phyloP scores from a whole-genome alignment of 2,797 vertebrate species.

The Mormyrus proboscirostris region DNA sequence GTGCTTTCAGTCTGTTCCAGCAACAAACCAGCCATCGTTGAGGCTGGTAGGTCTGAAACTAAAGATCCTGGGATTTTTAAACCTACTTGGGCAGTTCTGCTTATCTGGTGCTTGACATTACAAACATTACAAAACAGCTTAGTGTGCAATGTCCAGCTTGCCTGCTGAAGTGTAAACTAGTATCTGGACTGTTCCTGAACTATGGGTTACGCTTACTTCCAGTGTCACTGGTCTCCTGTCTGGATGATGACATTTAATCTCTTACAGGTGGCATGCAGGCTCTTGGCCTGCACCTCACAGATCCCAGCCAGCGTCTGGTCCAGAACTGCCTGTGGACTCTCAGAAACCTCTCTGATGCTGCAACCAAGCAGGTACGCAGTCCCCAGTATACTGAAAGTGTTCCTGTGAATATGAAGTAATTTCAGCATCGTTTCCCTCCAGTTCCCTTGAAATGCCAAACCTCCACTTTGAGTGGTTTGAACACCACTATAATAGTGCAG shows the following conservation, averaged over 20 bases:
- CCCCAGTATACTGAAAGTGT: not conserved
- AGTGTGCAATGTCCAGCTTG: not conserved
- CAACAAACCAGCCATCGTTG: slow-evolving; percentile 98
- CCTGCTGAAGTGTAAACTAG: not conserved
- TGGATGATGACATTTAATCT: slow-evolving; percentile 7
- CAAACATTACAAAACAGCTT: not conserved
- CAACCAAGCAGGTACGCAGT: slow-evolving; percentile 86
- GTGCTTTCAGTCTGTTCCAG: slow-evolving; percentile 98
- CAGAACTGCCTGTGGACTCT: slow-evolving; percentile 99
- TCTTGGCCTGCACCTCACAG: slow-evolving; percentile 90
- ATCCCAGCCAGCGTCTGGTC: slow-evolving; percentile 93
- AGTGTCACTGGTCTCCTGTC: not conserved
- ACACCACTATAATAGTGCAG: not conserved
- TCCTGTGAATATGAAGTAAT: not conserved
- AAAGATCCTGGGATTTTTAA: not conserved
- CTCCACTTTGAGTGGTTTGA: not conserved
- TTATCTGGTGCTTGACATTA: not conserved
- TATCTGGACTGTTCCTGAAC: not conserved
- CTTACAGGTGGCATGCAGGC: slow-evolving; percentile 93
- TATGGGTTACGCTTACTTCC: not conserved
- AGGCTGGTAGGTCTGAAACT: slow-evolving; percentile 73
- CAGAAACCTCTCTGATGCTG: slow-evolving; percentile 95
- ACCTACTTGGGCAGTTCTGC: not conserved
- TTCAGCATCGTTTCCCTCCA: not conserved
- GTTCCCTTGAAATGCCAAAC: not conserved